Evolutionary conservation across 1,140 invertebrate genomes (phyloP).

Genomic region (Drosophila paulistorum): DNA sequence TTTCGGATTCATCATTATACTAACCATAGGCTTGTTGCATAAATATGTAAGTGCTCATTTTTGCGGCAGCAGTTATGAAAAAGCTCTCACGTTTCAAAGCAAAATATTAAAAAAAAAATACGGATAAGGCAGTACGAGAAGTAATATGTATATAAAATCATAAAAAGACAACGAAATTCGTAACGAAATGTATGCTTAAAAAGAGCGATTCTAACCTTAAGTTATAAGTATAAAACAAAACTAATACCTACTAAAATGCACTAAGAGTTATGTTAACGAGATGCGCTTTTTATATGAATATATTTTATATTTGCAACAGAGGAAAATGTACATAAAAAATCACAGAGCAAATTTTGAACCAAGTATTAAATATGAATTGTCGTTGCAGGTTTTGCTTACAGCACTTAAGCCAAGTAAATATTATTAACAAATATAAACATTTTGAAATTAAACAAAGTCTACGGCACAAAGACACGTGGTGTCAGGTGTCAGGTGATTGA

Average conservation of each 20-base stretch:
- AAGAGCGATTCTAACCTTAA: constrained; percentile 26
- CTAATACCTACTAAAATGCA: constrained; percentile 22
- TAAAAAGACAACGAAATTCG: constrained; percentile 25
- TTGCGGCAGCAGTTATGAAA: constrained; percentile 76
- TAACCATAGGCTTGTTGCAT: constrained; percentile 77
- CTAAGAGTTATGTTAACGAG: constrained; percentile 54
- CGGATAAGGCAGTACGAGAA: constrained; percentile 24
- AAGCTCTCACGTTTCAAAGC: constrained; percentile 30
- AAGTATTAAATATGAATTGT: constrained; percentile 22
- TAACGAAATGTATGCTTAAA: constrained; percentile 16
- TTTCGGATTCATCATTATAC: constrained; percentile 38
- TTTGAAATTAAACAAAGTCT: constrained; percentile 2
- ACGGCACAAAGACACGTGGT: constrained; percentile 6
- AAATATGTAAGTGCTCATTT: constrained; percentile 77
- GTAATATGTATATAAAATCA: constrained; percentile 10
- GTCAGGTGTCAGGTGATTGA: not conserved
- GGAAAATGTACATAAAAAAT: constrained; percentile 38
- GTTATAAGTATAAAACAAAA: constrained; percentile 6
- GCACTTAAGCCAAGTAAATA: constrained; percentile 16
- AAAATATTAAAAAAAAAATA: constrained; percentile 11
- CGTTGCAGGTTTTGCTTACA: not conserved
- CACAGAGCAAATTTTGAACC: constrained; percentile 56
- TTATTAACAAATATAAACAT: constrained; percentile 13
- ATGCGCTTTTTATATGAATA: constrained; percentile 47
- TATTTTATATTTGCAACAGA: constrained; percentile 46